A percentile compares a stretch with the other conserved stretches of the same genome.
These are phyloP conservation scores for Alcedo quadribrachys DNA, from an alignment of 2,797 vertebrate species.

Conservation along the genomic window DNA sequence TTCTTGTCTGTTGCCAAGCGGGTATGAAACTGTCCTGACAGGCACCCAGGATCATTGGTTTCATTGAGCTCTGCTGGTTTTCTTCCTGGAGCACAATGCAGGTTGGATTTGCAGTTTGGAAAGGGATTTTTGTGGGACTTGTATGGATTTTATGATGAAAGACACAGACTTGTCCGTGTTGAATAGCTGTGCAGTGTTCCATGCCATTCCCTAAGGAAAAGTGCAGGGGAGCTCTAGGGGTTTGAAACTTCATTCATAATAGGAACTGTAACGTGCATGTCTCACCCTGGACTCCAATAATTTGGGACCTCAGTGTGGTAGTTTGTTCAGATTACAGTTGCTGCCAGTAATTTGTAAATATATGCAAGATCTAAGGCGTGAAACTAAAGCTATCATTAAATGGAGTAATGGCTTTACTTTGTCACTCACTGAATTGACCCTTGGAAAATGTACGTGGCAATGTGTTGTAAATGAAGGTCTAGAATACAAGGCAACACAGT, in stretches of 20 bases:
- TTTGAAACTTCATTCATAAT: not conserved
- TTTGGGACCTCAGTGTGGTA: not conserved
- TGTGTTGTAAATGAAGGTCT: not conserved
- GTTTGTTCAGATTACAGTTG: not conserved
- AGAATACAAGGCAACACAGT: not conserved
- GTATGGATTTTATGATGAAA: not conserved
- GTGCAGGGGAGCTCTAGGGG: not conserved
- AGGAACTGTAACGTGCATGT: not conserved
- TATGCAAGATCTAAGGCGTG: not conserved
- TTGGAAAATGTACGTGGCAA: not conserved
- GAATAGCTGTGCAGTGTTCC: not conserved
- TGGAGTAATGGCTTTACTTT: slow-evolving; percentile 31
- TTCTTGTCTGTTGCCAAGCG: not conserved
- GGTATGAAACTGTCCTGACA: not conserved
- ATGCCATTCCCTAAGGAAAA: not conserved
- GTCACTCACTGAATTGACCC: slow-evolving; percentile 41
- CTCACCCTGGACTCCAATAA: not conserved
- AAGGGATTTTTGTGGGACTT: not conserved
- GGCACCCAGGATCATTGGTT: not conserved
- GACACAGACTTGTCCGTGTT: not conserved
- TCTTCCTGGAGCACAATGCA: not conserved
- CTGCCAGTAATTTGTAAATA: slow-evolving; percentile 23
- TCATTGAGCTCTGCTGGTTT: not conserved
- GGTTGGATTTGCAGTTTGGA: not conserved
- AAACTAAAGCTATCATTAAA: slow-evolving; percentile 46